phyloP scores from a whole-genome alignment of 2,888 invertebrate species.

The Cryptus armator region DNA sequence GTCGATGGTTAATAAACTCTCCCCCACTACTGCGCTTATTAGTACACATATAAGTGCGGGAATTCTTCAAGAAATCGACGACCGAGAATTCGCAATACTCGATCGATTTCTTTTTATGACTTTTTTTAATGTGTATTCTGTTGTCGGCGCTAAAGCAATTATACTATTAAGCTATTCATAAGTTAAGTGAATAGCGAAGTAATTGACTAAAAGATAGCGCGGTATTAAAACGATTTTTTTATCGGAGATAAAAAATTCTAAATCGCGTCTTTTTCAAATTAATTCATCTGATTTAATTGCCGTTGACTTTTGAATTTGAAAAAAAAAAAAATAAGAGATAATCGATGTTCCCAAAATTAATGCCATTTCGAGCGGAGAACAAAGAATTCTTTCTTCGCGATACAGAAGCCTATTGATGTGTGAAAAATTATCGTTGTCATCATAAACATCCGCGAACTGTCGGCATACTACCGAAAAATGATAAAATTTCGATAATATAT shows the following conservation, averaged over 20 bases:
- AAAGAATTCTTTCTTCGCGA: slow-evolving; percentile 14
- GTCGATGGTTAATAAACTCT: slow-evolving; percentile 52
- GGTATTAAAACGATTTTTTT: slow-evolving; percentile 2
- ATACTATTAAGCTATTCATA: background rate
- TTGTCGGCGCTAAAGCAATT: background rate
- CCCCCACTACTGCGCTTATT: slow-evolving; percentile 6
- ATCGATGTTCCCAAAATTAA: background rate
- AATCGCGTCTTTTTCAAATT: background rate
- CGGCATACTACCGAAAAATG: slow-evolving; percentile 43
- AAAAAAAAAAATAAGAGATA: background rate
- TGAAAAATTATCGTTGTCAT: background rate
- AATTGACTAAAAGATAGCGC: background rate
- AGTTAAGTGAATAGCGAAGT: slow-evolving; percentile 2
- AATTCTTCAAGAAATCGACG: slow-evolving; percentile 45
- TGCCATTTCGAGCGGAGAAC: background rate
- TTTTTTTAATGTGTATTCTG: slow-evolving; percentile 15
- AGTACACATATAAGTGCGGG: background rate
- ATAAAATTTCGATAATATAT: slow-evolving; percentile 30
- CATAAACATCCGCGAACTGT: slow-evolving; percentile 5
- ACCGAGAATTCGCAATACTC: slow-evolving; percentile 31
- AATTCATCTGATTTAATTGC: background rate
- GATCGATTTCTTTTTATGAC: slow-evolving; percentile 16
- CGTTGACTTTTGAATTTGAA: background rate
- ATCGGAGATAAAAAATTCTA: background rate
- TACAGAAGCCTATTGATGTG: slow-evolving; percentile 22